These are phyloP conservation scores for Macropodus opercularis DNA, from an alignment of 2,797 vertebrate species.

Conservation along the genomic window DNA sequence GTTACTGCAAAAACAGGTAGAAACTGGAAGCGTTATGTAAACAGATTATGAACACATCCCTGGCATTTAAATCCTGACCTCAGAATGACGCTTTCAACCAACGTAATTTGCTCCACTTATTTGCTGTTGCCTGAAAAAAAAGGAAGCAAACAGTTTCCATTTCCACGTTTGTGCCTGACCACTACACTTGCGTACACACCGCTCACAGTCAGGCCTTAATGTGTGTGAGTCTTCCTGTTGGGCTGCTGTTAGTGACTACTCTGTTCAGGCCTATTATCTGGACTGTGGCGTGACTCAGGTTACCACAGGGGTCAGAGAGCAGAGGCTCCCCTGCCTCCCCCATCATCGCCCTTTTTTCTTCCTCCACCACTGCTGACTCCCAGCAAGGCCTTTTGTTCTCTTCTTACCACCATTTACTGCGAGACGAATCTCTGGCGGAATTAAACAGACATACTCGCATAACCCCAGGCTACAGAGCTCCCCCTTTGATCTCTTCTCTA, in stretches of 20 bases:
- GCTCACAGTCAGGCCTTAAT: slow-evolving; percentile 3
- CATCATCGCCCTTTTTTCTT: slow-evolving; percentile 47
- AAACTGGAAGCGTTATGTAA: background rate
- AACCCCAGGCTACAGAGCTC: slow-evolving; percentile 61
- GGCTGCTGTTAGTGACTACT: slow-evolving; percentile 66
- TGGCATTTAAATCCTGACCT: background rate
- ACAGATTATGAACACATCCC: slow-evolving; percentile 4
- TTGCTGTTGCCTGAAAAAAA: background rate
- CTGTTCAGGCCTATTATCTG: slow-evolving; percentile 60
- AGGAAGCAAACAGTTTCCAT: background rate
- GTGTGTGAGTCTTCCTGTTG: slow-evolving; percentile 38
- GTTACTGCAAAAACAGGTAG: background rate
- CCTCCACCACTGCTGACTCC: slow-evolving; percentile 51
- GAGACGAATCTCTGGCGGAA: slow-evolving; percentile 64
- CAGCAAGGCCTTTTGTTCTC: slow-evolving; percentile 62
- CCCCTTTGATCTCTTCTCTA: slow-evolving; percentile 60
- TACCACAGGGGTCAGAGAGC: slow-evolving; percentile 74
- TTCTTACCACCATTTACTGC: slow-evolving; percentile 60
- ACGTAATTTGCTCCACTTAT: background rate
- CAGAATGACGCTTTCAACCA: background rate
- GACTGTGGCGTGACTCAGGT: slow-evolving; percentile 64
- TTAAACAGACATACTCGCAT: slow-evolving; percentile 62
- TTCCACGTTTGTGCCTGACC: background rate
- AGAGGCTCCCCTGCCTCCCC: slow-evolving; percentile 61
- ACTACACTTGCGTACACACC: background rate